phyloP scores from a whole-genome alignment of 2,113 vertebrate species.

The Pao palembangensis region DNA sequence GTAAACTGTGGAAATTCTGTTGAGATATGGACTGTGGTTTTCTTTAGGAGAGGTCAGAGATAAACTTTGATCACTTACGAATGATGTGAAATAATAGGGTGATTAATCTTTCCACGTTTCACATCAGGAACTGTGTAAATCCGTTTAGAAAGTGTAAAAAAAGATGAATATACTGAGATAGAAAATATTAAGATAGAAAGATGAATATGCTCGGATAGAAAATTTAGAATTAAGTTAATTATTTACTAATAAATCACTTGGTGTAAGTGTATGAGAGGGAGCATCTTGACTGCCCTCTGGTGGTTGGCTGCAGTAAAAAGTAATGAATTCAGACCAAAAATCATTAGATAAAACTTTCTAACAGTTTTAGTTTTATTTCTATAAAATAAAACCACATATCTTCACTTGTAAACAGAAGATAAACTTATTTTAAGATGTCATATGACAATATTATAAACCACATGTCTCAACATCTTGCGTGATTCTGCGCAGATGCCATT shows the following conservation, averaged over 20 bases:
- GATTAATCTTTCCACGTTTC: not conserved
- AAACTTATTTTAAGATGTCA: conserved; percentile 7
- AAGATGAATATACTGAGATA: not conserved
- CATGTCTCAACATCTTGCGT: not conserved
- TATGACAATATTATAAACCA: not conserved
- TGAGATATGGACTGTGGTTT: conserved; percentile 25
- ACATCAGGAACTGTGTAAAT: not conserved
- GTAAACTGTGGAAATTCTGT: conserved; percentile 41
- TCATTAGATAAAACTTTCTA: too few relatives aligned
- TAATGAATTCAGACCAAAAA: too few relatives aligned
- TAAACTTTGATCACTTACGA: conserved; percentile 3
- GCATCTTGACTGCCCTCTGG: too few relatives aligned
- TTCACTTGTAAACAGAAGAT: too few relatives aligned
- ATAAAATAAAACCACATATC: too few relatives aligned
- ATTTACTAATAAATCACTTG: not conserved
- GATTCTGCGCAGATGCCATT: not conserved
- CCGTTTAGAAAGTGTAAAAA: conserved; percentile 1
- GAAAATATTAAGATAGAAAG: not conserved
- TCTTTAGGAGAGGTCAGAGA: conserved; percentile 6
- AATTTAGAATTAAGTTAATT: not conserved
- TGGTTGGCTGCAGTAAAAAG: too few relatives aligned
- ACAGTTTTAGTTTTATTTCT: too few relatives aligned
- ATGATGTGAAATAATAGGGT: not conserved
- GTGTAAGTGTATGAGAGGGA: too few relatives aligned
- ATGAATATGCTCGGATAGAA: not conserved